A percentile compares a stretch with the other conserved stretches of the same genome.
Evolutionary conservation across 2,113 vertebrate species (phyloP).

Genomic region (Phaethon lepturus): DNA sequence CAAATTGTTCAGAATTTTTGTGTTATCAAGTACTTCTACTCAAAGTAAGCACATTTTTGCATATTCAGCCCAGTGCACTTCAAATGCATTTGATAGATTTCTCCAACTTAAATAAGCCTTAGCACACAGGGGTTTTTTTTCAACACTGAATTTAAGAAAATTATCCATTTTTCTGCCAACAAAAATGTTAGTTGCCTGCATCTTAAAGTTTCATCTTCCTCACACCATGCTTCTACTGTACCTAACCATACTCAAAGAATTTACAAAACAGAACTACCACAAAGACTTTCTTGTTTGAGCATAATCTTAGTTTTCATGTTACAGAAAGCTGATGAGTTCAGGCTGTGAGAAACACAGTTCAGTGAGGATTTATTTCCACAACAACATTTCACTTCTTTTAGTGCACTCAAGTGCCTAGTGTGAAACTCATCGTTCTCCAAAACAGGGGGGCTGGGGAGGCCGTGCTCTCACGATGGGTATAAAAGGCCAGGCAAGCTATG

Average conservation of each 20-base stretch:
- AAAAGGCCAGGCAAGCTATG: neutral
- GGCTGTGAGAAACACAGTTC: neutral
- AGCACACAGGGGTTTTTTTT: accelerated
- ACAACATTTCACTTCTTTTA: neutral
- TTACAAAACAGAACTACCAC: neutral
- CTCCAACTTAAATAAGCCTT: neutral
- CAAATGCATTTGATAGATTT: neutral
- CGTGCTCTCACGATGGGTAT: accelerated
- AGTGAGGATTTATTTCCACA: neutral
- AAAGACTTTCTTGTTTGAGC: neutral
- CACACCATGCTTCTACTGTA: neutral
- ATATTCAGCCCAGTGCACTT: neutral
- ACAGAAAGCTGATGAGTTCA: neutral
- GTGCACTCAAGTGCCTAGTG: neutral
- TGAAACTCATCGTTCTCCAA: neutral
- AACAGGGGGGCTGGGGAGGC: accelerated
- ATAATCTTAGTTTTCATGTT: neutral
- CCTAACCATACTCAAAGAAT: neutral
- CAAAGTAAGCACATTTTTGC: neutral
- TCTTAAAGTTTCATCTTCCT: neutral
- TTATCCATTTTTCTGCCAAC: neutral
- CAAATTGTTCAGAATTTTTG: neutral
- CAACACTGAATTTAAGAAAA: neutral
- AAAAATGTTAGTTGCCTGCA: neutral
- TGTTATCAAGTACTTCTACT: neutral